phyloP scores from a whole-genome alignment of 2,113 vertebrate genomes.

The Bos javanicus region DNA sequence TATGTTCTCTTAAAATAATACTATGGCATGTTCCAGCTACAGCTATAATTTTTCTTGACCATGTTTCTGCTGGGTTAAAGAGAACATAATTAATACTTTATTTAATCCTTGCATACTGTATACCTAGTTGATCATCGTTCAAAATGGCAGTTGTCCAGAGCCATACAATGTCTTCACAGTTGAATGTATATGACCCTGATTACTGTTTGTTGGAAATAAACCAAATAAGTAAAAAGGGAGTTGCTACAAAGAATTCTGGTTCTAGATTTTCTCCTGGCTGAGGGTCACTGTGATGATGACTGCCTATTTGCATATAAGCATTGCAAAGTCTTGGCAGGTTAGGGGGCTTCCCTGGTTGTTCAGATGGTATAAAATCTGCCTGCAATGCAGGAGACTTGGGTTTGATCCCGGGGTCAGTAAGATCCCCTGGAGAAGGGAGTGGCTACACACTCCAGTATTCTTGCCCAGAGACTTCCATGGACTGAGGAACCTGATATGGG shows the following conservation, averaged over 20 bases:
- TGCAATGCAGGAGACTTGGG: background rate
- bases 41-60: slow-evolving; percentile 51
- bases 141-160: slow-evolving; percentile 51
- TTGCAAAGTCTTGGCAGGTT: background rate
- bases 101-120: slow-evolving; percentile 59
- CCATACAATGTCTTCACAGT: slow-evolving; percentile 36
- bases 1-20: slow-evolving; percentile 45
- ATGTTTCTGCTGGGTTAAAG: slow-evolving; percentile 56
- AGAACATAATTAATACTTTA: slow-evolving; percentile 64
- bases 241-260: background rate
- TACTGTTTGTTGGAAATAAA: slow-evolving; percentile 57
- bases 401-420: background rate
- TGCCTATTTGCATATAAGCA: background rate
- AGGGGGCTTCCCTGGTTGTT: background rate
- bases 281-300: background rate
- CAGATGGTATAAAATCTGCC: background rate
- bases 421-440: background rate
- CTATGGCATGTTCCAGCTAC: background rate
- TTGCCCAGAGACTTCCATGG: background rate
- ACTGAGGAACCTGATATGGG: background rate
- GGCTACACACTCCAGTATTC: background rate
- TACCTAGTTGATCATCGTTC: slow-evolving; percentile 60
- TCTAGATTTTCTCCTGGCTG: background rate
- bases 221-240: background rate
- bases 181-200: slow-evolving; percentile 69